These are phyloP conservation scores for Pandemis cinnamomeana DNA, from an alignment of 2,888 invertebrate genomes.

Conservation along the genomic window DNA sequence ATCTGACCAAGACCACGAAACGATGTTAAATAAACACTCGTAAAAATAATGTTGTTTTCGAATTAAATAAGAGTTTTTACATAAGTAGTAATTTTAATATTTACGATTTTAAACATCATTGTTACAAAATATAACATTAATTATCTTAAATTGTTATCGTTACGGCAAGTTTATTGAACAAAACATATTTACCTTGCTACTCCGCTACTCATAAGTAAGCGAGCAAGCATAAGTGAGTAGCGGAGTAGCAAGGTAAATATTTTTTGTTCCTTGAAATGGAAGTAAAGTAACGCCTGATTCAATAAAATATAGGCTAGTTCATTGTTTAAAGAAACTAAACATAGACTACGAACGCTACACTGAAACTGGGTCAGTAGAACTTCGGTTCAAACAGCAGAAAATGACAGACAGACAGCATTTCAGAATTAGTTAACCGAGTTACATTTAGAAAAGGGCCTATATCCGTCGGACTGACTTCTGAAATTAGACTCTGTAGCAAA, in stretches of 20 bases:
- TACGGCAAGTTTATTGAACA: background rate
- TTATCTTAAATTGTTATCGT: background rate
- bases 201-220: too few species aligned
- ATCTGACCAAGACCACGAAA: too few species aligned
- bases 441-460: background rate
- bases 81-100: too few species aligned
- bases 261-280: too few species aligned
- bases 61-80: too few species aligned
- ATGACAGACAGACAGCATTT: conserved; percentile 32
- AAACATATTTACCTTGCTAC: too few species aligned
- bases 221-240: too few species aligned
- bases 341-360: conserved; percentile 9
- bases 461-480: background rate
- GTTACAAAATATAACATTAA: background rate
- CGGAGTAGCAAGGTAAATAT: too few species aligned
- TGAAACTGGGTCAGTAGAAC: conserved; percentile 17
- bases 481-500: background rate
- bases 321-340: conserved; percentile 12
- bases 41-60: too few species aligned
- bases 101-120: background rate
- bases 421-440: conserved; percentile 4
- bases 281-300: too few species aligned
- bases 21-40: too few species aligned
- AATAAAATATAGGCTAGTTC: too few species aligned
- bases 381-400: conserved; percentile 11